Conservation (phyloP, 2,888 invertebrate species). For the Sympetrum striolatum region DNA sequence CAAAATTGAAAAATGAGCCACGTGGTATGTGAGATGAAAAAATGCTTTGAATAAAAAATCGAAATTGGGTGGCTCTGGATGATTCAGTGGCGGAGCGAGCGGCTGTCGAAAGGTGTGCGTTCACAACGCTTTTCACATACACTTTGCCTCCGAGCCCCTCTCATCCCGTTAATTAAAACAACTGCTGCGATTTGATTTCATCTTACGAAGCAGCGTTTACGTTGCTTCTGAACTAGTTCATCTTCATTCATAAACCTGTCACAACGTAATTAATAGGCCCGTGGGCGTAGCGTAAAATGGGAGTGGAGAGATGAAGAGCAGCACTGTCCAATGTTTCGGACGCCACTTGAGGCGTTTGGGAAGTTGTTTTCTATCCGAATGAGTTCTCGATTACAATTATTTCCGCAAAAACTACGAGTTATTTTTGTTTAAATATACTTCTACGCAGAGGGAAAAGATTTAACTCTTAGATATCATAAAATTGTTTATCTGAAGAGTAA, state of each 20-base stretch:
- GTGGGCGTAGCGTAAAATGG: neutral
- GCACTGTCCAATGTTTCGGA: neutral
- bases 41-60: too few relatives aligned
- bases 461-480: too few relatives aligned
- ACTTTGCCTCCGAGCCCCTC: neutral
- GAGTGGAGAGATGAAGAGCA: neutral
- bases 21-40: too few relatives aligned
- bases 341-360: too few relatives aligned
- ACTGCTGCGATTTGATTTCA: neutral
- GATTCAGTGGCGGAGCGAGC: neutral
- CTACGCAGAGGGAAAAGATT: too few relatives aligned
- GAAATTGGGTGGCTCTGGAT: neutral
- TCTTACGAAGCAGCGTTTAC: neutral
- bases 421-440: too few relatives aligned
- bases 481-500: too few relatives aligned
- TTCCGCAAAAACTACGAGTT: too few relatives aligned
- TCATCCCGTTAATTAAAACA: neutral
- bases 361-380: too few relatives aligned
- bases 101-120: neutral
- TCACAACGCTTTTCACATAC: neutral
- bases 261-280: conserved; percentile 43
- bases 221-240: conserved; percentile 38
- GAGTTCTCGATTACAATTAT: too few relatives aligned
- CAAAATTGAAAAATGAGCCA: too few relatives aligned
- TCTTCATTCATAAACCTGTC: conserved; percentile 46